Percentiles rank a stretch among this genome's conserved stretches.
These are phyloP conservation scores for Drosophila kepulauana DNA, from an alignment of 1,140 invertebrate genomes.

Conservation along the genomic window DNA sequence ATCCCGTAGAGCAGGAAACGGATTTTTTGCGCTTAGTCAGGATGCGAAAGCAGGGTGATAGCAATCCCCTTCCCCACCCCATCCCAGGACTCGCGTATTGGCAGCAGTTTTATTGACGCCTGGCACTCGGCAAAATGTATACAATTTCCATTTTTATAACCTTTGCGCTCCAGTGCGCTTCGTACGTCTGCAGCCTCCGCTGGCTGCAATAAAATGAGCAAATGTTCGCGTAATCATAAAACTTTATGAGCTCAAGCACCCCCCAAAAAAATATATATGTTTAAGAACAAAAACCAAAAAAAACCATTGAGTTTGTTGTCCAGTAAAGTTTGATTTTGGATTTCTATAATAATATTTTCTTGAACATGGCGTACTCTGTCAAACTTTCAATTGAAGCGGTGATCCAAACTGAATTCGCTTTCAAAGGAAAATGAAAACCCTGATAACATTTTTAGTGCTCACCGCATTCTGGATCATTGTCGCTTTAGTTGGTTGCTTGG, in stretches of 20 bases:
- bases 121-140: slow-evolving; percentile 71
- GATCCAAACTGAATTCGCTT: slow-evolving; percentile 1
- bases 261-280: slow-evolving; percentile 3
- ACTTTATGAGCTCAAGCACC: slow-evolving; percentile 62
- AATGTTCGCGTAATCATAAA: slow-evolving; percentile 72
- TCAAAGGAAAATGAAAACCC: slow-evolving; percentile 46
- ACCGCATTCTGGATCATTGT: slow-evolving; percentile 48
- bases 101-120: slow-evolving; percentile 47
- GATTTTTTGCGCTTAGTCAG: slow-evolving; percentile 80
- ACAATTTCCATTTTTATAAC: slow-evolving; percentile 79
- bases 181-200: slow-evolving; percentile 57
- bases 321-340: slow-evolving; percentile 12
- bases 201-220: slow-evolving; percentile 65
- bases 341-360: background rate
- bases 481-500: slow-evolving; percentile 19
- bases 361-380: slow-evolving; percentile 50
- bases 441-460: slow-evolving; percentile 8
- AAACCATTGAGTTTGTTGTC: slow-evolving; percentile 42
- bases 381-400: slow-evolving; percentile 19
- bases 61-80: background rate
- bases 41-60: slow-evolving; percentile 24
- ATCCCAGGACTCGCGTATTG: slow-evolving; percentile 29
- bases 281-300: slow-evolving; percentile 10
- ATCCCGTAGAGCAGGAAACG: slow-evolving; percentile 59
- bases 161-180: slow-evolving; percentile 56